These are phyloP conservation scores for Scaeva pyrastri DNA, from an alignment of 2,888 invertebrate genomes.

Conservation along the genomic window DNA sequence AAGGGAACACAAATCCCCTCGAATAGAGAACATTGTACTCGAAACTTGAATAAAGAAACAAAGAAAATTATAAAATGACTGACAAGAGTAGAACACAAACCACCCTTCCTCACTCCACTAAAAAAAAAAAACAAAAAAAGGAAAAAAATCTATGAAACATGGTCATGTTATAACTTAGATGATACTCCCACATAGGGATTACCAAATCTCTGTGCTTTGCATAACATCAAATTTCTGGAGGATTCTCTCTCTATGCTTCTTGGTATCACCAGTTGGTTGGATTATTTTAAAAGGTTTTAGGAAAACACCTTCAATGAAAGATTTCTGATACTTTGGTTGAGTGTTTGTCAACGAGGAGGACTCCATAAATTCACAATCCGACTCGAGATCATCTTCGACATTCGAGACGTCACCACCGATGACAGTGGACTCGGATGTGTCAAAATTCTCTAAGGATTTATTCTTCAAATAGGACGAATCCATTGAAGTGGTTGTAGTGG, in stretches of 20 bases:
- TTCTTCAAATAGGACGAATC: slow-evolving; percentile 83
- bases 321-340: slow-evolving; percentile 80
- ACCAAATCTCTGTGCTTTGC: slow-evolving; percentile 82
- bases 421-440: slow-evolving; percentile 79
- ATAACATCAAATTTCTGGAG: slow-evolving; percentile 82
- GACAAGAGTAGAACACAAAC: slow-evolving; percentile 30
- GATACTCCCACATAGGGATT: slow-evolving; percentile 36
- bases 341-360: slow-evolving; percentile 31
- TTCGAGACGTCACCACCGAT: slow-evolving; percentile 68
- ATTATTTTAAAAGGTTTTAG: slow-evolving; percentile 83
- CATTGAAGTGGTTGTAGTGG: slow-evolving; percentile 79
- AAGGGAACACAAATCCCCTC: slow-evolving; percentile 36
- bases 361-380: slow-evolving; percentile 85
- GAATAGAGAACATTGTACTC: slow-evolving; percentile 56
- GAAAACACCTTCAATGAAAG: slow-evolving; percentile 81
- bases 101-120: neutral
- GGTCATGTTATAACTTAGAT: neutral
- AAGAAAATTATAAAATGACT: slow-evolving; percentile 36
- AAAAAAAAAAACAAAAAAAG: neutral
- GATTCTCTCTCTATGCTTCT: slow-evolving; percentile 80
- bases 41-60: slow-evolving; percentile 50
- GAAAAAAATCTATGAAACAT: neutral
- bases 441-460: slow-evolving; percentile 83
- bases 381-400: slow-evolving; percentile 86
- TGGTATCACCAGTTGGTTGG: slow-evolving; percentile 79